Evolutionary conservation across 2,888 invertebrate species (phyloP), one percentile per base, ranked within the genome.

Genomic region (Agrotis clavis): DNA sequence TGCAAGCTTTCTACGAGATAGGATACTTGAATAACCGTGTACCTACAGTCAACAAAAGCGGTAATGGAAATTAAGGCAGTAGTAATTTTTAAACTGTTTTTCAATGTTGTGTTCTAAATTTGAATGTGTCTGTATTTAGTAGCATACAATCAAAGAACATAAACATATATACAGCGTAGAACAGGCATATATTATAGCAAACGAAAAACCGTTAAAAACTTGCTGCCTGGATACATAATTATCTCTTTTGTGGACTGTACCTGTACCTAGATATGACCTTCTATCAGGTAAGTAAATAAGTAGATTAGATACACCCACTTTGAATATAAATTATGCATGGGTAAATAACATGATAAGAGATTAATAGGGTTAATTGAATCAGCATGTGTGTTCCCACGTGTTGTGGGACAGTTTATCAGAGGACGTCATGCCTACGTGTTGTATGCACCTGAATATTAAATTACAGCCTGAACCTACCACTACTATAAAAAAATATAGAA

Each of bases 241-340:
- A 41, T 41, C 11, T 41, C 41, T 41, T 41, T 41, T 41, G 41
- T 41, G 41, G 41, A 41, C 41, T 41, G 11, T 41, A 41, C 11
- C 41, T 41, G 11, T 41, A 41, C 11, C 41, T 41, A 41, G 2
- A 53, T 53, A 56, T 59, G 18, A 53, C 59, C 41, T 67, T 59
- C 30, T 56, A 66, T 50, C 66, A 47, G 60, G 41, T 51, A 41
- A 67, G 19, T 25, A 53, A 48, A 67, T 57, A 25, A 61, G 4
- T 45, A 53, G 79, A 79, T 79, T 79, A 79, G 67, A 53, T 79
- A 74, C 56, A 67, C 70, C 79, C 56, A 79, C 79, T 45, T 25
- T 51, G 18, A 62, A n/a, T 56, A 16, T 35, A 35, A 35, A 35
- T 35, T 35, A 35, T 35, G 25, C 48, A n/a, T 14, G n/a, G 63